A percentile compares a stretch with the other conserved stretches of the same genome.
Evolutionary conservation across 2,888 invertebrate genomes (phyloP).

Genomic region (Tromatobia lineatoria): DNA sequence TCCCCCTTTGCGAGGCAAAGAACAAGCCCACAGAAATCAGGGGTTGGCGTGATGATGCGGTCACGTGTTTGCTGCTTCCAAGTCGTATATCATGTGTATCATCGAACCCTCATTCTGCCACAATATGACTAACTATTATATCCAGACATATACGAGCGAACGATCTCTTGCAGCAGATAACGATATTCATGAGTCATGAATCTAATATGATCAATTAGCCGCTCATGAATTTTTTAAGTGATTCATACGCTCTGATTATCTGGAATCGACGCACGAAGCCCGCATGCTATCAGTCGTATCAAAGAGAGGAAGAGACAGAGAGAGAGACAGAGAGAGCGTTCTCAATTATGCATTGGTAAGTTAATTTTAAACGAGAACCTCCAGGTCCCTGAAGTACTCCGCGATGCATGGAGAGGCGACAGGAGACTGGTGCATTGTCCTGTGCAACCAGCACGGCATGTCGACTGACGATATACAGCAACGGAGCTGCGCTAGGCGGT

Average conservation of each 20-base stretch:
- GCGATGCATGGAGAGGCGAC: conserved; percentile 42
- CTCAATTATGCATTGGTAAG: conserved; percentile 37
- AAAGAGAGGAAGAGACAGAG: no score
- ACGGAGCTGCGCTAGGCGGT: neutral
- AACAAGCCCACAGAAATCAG: conserved; percentile 20
- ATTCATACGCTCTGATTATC: conserved; percentile 50
- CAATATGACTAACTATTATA: conserved; percentile 2
- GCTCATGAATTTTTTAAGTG: conserved; percentile 36
- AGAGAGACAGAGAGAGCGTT: no score
- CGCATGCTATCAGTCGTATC: conserved; percentile 1
- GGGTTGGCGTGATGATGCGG: conserved; percentile 26
- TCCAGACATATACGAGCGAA: neutral
- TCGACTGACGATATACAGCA: conserved; percentile 6
- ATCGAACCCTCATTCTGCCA: neutral
- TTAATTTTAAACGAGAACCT: conserved; percentile 47
- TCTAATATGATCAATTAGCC: conserved; percentile 59
- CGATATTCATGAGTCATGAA: conserved; percentile 58
- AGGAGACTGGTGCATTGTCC: conserved; percentile 4
- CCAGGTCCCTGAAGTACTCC: conserved; percentile 36
- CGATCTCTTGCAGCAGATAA: conserved; percentile 11
- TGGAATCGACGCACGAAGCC: conserved; percentile 18
- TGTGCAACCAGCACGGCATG: neutral
- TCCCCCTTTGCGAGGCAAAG: conserved; percentile 32
- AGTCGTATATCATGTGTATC: conserved; percentile 44
- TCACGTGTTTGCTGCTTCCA: conserved; percentile 35